Base-by-base conservation (phyloP, 2,888 invertebrate genomes). In the Trimorus sp. region DNA sequence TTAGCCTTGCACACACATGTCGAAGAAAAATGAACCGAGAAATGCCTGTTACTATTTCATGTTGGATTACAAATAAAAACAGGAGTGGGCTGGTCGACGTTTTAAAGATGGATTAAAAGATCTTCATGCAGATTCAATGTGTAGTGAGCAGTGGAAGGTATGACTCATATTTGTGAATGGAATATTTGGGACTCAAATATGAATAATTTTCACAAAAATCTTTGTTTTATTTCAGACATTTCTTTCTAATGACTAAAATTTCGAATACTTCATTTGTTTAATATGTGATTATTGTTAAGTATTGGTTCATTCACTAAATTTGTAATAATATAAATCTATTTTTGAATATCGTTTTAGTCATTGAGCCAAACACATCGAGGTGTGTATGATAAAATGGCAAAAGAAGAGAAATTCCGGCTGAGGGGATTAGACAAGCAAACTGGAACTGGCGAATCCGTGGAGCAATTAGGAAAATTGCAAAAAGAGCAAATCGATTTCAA, bases 21-120 rank as follows among this genome's bases (percentile, higher is more conserved):
- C 89, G 81, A 88, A 88, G 69, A 87, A 88, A 73, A 51, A 65
- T 8, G 73, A 83, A 8, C 62, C 79, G 0, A 84, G 62, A 66
- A 92, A 91, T 83, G 89, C 89, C 0, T 92, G 89, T 79, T 90
- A 83, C 69, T 90, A 85, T 73, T 92, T 91, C 65, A 91, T 92
- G 90, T 15, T 82, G 7, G 91, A 92, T 11, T 89, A 88, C 80
- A 89, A 86, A 79, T 54, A 54, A 8, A 51, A 69, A 0, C 84
- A 87, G 65, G 89, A 90, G 74, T 83, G 75, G 12, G 73, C 82
- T 2, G 91, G 91, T 0, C 51, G 79, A 8, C 63, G 8, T 15
- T 90, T 88, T 82, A 84, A 83, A n/a, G n/a, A n/a, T 15, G 88
- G 87, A 4, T 79, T 90, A 12, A 77, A 71, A n/a, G 89, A 90